phyloP scores from a whole-genome alignment of 2,888 invertebrate species.

The Craniophora ligustri region DNA sequence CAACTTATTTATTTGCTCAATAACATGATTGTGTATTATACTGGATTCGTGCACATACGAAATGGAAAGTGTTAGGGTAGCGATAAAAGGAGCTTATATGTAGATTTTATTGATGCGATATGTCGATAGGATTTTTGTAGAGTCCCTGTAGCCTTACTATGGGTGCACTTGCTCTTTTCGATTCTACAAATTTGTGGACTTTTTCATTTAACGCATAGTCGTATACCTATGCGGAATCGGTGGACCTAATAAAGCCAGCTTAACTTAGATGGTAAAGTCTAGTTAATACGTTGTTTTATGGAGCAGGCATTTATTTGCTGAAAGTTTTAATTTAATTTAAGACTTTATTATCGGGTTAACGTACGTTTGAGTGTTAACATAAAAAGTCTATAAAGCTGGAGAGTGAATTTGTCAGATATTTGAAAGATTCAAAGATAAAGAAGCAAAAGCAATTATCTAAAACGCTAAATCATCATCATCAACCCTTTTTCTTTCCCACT shows the following conservation, averaged over 20 bases:
- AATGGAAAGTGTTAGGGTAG: conserved; percentile 44
- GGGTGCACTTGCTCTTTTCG: conserved; percentile 40
- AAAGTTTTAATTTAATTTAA: background rate
- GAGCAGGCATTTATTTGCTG: background rate
- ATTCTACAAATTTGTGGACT: conserved; percentile 38
- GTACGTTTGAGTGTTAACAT: no score
- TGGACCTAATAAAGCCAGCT: conserved; percentile 1
- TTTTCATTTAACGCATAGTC: conserved; percentile 17
- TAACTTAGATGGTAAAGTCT: background rate
- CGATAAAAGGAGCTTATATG: conserved; percentile 59
- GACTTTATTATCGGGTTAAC: no score
- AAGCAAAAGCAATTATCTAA: no score
- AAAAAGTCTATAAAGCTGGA: no score
- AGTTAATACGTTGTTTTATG: conserved; percentile 13
- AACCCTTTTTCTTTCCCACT: no score
- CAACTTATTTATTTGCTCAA: conserved; percentile 37
- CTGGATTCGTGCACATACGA: conserved; percentile 40
- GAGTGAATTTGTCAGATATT: no score
- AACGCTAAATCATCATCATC: no score
- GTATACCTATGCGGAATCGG: conserved; percentile 13
- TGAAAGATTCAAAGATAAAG: no score
- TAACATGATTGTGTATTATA: conserved; percentile 21
- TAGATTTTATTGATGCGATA: conserved; percentile 70
- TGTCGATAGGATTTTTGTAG: conserved; percentile 60
- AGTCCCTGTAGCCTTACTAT: conserved; percentile 40